phyloP scores from a whole-genome alignment of 2,797 vertebrate species.

The Rhinella marina region DNA sequence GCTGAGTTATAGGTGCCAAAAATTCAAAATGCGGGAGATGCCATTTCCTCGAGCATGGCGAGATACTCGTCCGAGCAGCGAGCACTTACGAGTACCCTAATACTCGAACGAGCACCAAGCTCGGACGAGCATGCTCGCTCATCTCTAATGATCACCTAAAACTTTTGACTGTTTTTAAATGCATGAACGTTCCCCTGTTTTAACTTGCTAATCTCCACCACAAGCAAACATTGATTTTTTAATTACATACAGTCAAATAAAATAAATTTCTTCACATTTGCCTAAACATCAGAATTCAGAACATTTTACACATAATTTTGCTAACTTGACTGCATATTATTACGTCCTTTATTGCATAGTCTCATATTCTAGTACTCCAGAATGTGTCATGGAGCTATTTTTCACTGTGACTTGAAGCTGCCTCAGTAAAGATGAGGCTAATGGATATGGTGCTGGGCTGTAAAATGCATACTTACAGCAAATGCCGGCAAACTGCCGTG shows the following conservation, averaged over 20 bases:
- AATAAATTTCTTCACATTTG: background rate
- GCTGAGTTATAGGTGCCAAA: too few relatives aligned
- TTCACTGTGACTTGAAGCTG: slow-evolving; percentile 23
- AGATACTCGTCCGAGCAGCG: too few relatives aligned
- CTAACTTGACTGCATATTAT: background rate
- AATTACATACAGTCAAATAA: slow-evolving; percentile 21
- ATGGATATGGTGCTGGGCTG: slow-evolving; percentile 37
- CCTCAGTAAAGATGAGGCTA: slow-evolving; percentile 22
- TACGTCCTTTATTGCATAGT: background rate
- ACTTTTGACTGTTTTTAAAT: background rate
- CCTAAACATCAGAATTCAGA: background rate
- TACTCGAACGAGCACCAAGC: too few relatives aligned
- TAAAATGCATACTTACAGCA: slow-evolving; percentile 42
- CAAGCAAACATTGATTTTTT: slow-evolving; percentile 18
- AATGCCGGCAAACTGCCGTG: slow-evolving; percentile 15
- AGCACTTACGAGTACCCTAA: too few relatives aligned
- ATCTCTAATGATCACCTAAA: background rate
- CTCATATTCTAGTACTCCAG: slow-evolving; percentile 1
- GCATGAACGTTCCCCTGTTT: slow-evolving; percentile 4
- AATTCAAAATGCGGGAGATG: too few relatives aligned
- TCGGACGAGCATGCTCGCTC: too few relatives aligned
- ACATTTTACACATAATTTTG: background rate
- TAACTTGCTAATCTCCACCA: background rate
- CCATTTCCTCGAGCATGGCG: too few relatives aligned
- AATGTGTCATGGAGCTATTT: slow-evolving; percentile 16